Conservation (phyloP, 2,888 invertebrate genomes). For the Leucophenga maculata region DNA sequence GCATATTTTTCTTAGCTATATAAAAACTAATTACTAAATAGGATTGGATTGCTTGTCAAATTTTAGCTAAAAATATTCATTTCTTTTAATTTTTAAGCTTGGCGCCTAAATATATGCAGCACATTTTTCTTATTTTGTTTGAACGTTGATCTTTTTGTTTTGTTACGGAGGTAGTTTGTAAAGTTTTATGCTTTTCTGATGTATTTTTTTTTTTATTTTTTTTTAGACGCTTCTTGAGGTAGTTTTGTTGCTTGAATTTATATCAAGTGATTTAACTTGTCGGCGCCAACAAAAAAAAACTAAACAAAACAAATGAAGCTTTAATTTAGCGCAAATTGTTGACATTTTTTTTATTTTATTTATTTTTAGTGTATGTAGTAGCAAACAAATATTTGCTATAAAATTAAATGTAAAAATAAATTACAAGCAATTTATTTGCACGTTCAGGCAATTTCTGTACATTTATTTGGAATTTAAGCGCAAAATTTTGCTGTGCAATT, state of each 20-base stretch:
- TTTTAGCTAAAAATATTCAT: constrained; percentile 13
- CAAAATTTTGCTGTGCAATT: constrained; percentile 30
- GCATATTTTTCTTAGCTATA: constrained; percentile 23
- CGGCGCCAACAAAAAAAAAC: neutral
- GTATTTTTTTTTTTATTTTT: constrained; percentile 25
- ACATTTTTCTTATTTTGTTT: constrained; percentile 20
- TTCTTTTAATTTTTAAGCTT: neutral
- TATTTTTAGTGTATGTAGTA: neutral
- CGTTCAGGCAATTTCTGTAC: constrained; percentile 35
- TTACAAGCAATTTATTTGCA: neutral
- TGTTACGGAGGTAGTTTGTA: constrained; percentile 55
- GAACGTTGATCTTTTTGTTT: constrained; percentile 28
- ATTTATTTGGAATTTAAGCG: constrained; percentile 22
- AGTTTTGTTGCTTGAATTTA: constrained; percentile 47
- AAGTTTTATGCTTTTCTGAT: constrained; percentile 31
- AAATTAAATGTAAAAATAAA: constrained; percentile 7
- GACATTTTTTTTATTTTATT: constrained; percentile 1
- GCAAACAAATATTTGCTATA: neutral
- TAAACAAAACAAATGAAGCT: constrained; percentile 9
- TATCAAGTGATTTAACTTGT: constrained; percentile 5
- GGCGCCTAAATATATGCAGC: constrained; percentile 34
- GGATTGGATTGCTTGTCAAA: constrained; percentile 28
- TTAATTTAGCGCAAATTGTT: neutral
- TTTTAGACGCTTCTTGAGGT: constrained; percentile 48
- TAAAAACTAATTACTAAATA: constrained; percentile 13